These are phyloP conservation scores for Punctoribates punctum DNA, from an alignment of 2,888 invertebrate species.

Conservation along the genomic window DNA sequence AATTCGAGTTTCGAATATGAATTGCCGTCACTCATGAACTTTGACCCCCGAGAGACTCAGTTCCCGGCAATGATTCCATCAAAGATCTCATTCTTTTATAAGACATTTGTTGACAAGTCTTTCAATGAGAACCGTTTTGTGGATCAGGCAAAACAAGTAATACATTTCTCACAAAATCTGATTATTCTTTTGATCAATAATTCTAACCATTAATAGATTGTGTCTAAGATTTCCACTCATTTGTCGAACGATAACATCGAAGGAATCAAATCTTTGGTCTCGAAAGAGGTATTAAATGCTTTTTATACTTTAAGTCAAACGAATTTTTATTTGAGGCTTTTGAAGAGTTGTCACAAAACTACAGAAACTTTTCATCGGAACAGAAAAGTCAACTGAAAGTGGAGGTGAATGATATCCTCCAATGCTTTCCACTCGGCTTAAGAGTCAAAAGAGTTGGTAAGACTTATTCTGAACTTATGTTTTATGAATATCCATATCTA, in stretches of 20 bases:
- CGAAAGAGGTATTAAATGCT: neutral
- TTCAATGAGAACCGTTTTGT: neutral
- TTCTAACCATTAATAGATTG: conserved; percentile 2
- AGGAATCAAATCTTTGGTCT: conserved; percentile 25
- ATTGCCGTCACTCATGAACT: neutral
- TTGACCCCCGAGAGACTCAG: neutral
- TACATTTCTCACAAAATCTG: neutral
- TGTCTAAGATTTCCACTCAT: conserved; percentile 27
- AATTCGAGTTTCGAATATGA: neutral
- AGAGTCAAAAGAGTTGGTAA: neutral
- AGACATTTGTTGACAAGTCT: conserved; percentile 31
- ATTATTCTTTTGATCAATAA: neutral
- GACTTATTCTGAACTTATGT: no score
- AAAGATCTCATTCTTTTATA: neutral
- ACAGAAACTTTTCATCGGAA: neutral
- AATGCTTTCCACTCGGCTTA: neutral
- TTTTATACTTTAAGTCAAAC: neutral
- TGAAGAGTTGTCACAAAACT: neutral
- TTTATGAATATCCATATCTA: no score
- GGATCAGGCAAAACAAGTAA: conserved; percentile 38
- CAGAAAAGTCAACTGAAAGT: neutral
- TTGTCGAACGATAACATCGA: conserved; percentile 38
- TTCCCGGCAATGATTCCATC: neutral
- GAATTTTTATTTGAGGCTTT: neutral
- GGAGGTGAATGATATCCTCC: neutral